phyloP scores from a whole-genome alignment of 2,888 invertebrate genomes.

The Lepidocyrtinus sp. region DNA sequence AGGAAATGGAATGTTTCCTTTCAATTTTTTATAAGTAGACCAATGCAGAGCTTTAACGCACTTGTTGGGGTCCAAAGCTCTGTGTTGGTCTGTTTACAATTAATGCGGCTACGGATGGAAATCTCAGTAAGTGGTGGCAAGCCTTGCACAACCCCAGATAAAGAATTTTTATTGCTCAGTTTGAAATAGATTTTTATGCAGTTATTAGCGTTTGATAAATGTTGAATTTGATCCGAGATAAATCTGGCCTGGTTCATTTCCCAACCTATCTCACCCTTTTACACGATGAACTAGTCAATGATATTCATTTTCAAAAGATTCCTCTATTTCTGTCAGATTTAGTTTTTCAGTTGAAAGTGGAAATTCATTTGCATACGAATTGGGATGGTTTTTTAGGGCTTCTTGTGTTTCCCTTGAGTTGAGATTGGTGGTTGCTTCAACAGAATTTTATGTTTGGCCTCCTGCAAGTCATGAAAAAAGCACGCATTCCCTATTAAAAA shows the following conservation, averaged over 20 bases:
- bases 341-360: neutral
- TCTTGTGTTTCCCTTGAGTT: constrained; percentile 4
- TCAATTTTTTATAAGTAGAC: no score
- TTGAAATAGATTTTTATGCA: no score
- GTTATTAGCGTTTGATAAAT: constrained; percentile 21
- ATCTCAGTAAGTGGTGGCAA: no score
- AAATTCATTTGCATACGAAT: constrained; percentile 8
- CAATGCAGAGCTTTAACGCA: no score
- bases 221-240: no score
- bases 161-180: no score
- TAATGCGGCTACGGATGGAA: no score
- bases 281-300: neutral
- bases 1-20: no score
- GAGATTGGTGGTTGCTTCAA: neutral
- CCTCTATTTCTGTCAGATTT: neutral
- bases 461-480: neutral
- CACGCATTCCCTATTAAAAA: constrained; percentile 26
- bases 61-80: no score
- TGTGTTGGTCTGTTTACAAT: no score
- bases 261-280: neutral
- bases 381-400: neutral
- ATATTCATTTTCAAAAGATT: neutral
- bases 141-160: no score
- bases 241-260: no score
- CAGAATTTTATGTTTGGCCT: neutral